Percentiles rank a stretch among this genome's conserved stretches.
phyloP scores from a whole-genome alignment of 2,797 vertebrate species.

The Sternotherus odoratus region DNA sequence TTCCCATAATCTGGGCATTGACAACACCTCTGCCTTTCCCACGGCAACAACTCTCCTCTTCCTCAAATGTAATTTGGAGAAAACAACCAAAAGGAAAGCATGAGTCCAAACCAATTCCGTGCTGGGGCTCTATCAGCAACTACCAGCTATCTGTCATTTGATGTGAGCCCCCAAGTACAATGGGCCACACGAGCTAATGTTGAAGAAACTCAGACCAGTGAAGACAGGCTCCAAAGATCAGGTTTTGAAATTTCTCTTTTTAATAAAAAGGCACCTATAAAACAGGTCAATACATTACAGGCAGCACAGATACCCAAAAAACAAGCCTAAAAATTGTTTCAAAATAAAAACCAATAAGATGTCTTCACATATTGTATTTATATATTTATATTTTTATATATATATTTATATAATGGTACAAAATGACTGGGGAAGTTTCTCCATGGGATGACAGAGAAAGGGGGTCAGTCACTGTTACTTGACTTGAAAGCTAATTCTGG shows the following conservation, averaged over 20 bases:
- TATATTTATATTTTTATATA: slow-evolving; percentile 86
- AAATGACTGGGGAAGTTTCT: slow-evolving; percentile 81
- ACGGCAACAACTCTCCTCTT: neutral
- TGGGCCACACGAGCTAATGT: neutral
- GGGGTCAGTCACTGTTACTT: slow-evolving; percentile 62
- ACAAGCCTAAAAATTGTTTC: slow-evolving; percentile 87
- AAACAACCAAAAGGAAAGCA: accelerated
- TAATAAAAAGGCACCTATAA: slow-evolving; percentile 89
- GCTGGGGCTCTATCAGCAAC: neutral
- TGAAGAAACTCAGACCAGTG: neutral
- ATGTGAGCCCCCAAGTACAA: accelerated
- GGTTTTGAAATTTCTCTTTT: slow-evolving; percentile 81
- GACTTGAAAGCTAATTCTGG: slow-evolving; percentile 59
- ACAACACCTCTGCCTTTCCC: neutral
- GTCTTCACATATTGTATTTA: slow-evolving; percentile 88
- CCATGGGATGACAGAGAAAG: slow-evolving; percentile 74
- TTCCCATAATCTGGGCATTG: neutral
- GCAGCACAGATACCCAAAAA: slow-evolving; percentile 86
- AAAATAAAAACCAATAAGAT: slow-evolving; percentile 87
- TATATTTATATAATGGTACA: slow-evolving; percentile 88
- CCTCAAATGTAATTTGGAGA: neutral
- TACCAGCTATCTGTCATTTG: neutral
- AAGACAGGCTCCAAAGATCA: slow-evolving; percentile 51
- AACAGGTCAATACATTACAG: slow-evolving; percentile 88
- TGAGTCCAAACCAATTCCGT: neutral